Evolutionary conservation across 92 coral and sea anemone genomes (phyloP).

Genomic region (Palythoa grandiflora): DNA sequence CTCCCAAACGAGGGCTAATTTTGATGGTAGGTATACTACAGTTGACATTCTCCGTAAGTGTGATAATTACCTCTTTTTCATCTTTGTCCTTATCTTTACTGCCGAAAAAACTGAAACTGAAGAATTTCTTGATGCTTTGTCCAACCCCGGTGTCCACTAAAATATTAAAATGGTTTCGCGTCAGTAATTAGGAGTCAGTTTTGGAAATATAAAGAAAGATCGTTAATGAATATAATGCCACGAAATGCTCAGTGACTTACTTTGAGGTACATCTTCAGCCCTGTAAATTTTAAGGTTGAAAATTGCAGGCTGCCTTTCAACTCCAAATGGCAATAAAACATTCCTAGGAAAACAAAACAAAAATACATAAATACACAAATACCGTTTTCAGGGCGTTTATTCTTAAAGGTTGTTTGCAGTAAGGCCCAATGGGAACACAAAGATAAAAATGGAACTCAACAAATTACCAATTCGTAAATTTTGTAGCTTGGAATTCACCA

Average conservation of each 20-base stretch:
- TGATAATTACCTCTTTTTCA: constrained; percentile 47
- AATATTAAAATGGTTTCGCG: not conserved
- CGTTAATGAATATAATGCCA: no score
- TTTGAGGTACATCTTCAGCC: constrained; percentile 96
- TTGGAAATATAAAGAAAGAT: not conserved
- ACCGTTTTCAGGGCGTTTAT: no score
- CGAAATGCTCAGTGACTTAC: constrained; percentile 38
- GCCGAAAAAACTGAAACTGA: constrained; percentile 83
- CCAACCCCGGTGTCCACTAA: constrained; percentile 97
- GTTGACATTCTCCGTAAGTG: no score
- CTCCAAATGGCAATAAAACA: constrained; percentile 85
- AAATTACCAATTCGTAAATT: no score
- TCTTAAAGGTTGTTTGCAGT: no score
- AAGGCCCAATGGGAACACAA: no score
- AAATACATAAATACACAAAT: no score
- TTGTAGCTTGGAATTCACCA: no score
- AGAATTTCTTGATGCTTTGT: constrained; percentile 94
- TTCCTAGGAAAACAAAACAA: constrained; percentile 60
- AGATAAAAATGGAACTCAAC: no score
- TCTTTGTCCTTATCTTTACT: constrained; percentile 61
- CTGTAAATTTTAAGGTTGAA: constrained; percentile 86
- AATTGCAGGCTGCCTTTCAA: constrained; percentile 84
- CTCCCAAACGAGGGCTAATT: no score
- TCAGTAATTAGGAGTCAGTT: not conserved
- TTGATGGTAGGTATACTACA: no score